Conservation (phyloP, 2,888 invertebrate species). For the Amblyteles armatorius region DNA sequence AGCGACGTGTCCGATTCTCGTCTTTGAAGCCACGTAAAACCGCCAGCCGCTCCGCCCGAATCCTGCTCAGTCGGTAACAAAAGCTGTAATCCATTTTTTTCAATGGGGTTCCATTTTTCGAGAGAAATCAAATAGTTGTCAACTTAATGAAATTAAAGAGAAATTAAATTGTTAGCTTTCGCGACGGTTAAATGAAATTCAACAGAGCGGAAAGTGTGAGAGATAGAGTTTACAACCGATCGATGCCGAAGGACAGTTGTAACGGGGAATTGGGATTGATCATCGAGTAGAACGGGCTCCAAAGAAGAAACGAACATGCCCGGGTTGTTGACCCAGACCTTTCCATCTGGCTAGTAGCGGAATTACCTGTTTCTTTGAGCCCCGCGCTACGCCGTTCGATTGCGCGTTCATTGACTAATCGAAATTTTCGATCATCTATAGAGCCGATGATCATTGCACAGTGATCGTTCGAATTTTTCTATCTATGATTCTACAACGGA, state of each 20-base stretch:
- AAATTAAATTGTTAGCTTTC: too few relatives aligned
- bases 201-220: too few relatives aligned
- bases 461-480: too few relatives aligned
- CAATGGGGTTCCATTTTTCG: not conserved
- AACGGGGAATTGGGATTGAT: constrained; percentile 1
- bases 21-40: not conserved
- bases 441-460: not conserved
- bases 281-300: constrained; percentile 6
- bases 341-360: constrained; percentile 35
- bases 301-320: constrained; percentile 32
- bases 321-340: constrained; percentile 69
- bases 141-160: too few relatives aligned
- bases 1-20: not conserved
- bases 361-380: constrained; percentile 42
- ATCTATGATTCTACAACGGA: too few relatives aligned
- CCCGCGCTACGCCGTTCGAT: constrained; percentile 14
- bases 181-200: too few relatives aligned
- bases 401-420: not conserved
- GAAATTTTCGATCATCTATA: constrained; percentile 8
- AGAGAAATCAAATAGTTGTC: too few relatives aligned
- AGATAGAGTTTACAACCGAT: too few relatives aligned
- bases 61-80: too few relatives aligned
- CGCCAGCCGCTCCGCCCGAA: too few relatives aligned
- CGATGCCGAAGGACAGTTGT: not conserved
- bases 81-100: not conserved